Percentiles rank a stretch among this genome's conserved stretches.
phyloP scores from a whole-genome alignment of 2,888 invertebrate species.

The Steinernema scapterisci region DNA sequence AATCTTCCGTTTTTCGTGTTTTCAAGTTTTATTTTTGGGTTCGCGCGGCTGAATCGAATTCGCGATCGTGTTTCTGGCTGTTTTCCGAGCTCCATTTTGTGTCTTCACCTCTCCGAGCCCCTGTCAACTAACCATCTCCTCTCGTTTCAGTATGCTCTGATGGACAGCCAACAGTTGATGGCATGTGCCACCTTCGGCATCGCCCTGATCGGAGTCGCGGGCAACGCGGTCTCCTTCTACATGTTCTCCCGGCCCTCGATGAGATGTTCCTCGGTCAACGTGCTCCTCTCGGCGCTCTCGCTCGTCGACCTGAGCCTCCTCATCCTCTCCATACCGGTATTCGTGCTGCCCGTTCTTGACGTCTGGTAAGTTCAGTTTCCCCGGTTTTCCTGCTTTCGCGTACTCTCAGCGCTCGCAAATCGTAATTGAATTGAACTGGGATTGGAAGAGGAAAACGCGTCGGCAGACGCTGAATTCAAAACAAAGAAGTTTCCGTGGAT shows the following conservation, averaged over 20 bases:
- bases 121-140: too few species aligned
- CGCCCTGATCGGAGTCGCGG: slow-evolving; percentile 55
- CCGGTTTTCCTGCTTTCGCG: neutral
- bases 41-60: neutral
- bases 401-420: too few species aligned
- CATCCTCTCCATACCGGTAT: slow-evolving; percentile 60
- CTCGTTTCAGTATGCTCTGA: slow-evolving; percentile 12
- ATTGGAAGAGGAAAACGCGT: neutral
- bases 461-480: too few species aligned
- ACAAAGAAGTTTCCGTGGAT: too few species aligned
- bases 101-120: too few species aligned
- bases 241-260: slow-evolving; percentile 56
- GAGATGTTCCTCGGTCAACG: slow-evolving; percentile 58
- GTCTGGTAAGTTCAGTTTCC: slow-evolving; percentile 46
- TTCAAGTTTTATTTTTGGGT: too few species aligned
- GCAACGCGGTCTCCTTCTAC: slow-evolving; percentile 55
- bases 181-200: slow-evolving; percentile 55
- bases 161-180: slow-evolving; percentile 47
- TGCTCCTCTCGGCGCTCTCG: slow-evolving; percentile 59
- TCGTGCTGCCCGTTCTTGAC: slow-evolving; percentile 59
- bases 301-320: slow-evolving; percentile 61
- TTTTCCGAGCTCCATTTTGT: too few species aligned
- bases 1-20: neutral
- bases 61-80: too few species aligned
- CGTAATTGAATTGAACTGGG: slow-evolving; percentile 14